phyloP scores from a whole-genome alignment of 2,113 vertebrate genomes.

The Brachypteracias leptosomus region DNA sequence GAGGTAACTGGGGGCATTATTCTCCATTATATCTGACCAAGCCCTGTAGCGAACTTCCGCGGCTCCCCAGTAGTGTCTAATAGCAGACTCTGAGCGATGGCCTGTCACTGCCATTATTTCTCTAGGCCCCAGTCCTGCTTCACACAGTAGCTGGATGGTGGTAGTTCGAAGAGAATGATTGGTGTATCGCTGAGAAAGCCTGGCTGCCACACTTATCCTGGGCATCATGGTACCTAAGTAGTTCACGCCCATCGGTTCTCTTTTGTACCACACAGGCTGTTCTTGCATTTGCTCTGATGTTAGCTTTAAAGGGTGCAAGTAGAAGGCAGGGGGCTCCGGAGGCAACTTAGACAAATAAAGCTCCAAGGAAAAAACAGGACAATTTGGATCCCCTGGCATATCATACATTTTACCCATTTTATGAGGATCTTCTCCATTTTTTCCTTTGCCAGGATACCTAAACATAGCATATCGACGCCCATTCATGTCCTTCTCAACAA shows the following conservation, averaged over 20 bases:
- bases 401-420: conserved; percentile 73
- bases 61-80: conserved; percentile 63
- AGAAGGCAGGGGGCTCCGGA: conserved; percentile 66
- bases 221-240: conserved; percentile 70
- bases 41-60: conserved; percentile 56
- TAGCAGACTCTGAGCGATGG: conserved; percentile 43
- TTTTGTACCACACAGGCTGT: conserved; percentile 69
- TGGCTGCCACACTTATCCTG: conserved; percentile 65
- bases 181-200: conserved; percentile 63
- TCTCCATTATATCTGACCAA: conserved; percentile 48
- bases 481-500: conserved; percentile 60
- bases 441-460: conserved; percentile 62
- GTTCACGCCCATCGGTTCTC: conserved; percentile 69
- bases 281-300: conserved; percentile 60
- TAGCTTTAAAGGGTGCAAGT: conserved; percentile 66
- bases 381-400: conserved; percentile 67
- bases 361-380: conserved; percentile 69
- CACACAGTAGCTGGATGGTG: conserved; percentile 64
- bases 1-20: background rate
- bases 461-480: conserved; percentile 63
- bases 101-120: conserved; percentile 66
- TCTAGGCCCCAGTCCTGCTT: conserved; percentile 67
- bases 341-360: conserved; percentile 70
- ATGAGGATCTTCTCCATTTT: conserved; percentile 56
- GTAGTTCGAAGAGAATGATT: conserved; percentile 70